Evolutionary conservation across 1,140 invertebrate genomes (phyloP), one percentile per base, ranked within the genome.

Genomic region (Drosophila persimilis): DNA sequence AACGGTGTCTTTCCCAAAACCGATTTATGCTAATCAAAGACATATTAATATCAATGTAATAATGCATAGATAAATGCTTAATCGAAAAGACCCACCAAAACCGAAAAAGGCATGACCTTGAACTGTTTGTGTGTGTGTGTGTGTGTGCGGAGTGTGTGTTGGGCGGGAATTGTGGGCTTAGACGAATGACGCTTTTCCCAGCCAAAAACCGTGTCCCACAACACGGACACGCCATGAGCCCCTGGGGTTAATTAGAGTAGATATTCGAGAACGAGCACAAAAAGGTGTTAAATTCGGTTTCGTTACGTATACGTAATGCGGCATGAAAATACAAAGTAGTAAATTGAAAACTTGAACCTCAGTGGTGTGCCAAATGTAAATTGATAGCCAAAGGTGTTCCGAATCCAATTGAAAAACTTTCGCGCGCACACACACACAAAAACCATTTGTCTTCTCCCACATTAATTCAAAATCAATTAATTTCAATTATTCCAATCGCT

Each of bases 291-390:
- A 69, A 79, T 66, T 73, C n/a, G 46, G 24, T 22, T 11, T 20
- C 24, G 46, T 72, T 64, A 61, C 79, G 75, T 78, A 83, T 78
- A 83, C 60, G 79, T 71, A 81, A 77, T 77, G 59, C 57, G 55
- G 11, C 43, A 46, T 67, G 58, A 15, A 69, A 70, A 70, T 70
- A 26, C 24, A 35, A 47, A 69, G 50, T 69, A 58, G 48, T 61
- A 39, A 79, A 79, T 79, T 51, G 45, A 67, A 67, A 62, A 31
- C 46, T 9, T 29, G 29, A 53, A 29, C 22, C 44, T 52, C 43
- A 22, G 20, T 13, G 17, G 31, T 48, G 52, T 46, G 64, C 43
- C 51, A 55, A 67, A 64, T 65, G 70, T 57, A 73, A 73, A 73
- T 54, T 73, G 52, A 73, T 73, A 73, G 59, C 52, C 59, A 52